Base-by-base conservation (phyloP, 1,140 invertebrate species). In the Panonychus citri region DNA sequence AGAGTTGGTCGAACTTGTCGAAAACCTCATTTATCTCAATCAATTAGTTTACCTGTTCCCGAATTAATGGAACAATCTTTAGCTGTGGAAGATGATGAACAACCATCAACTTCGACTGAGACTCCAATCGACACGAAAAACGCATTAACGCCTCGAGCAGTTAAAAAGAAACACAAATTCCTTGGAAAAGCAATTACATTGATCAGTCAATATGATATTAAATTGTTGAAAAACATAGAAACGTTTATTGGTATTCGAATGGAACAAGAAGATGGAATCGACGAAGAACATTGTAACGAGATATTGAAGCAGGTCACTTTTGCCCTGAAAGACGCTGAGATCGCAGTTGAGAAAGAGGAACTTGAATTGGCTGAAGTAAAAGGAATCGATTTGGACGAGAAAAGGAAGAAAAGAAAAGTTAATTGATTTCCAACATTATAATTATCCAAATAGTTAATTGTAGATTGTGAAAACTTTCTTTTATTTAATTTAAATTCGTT, bases 1-100 rank as follows among this genome's bases (percentile, higher is more conserved):
- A 77, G 94, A 63, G 91, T 98, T 19, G 94, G 94, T 39, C 74
- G 94, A 65, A 96, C 93, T 51, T 94, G 93, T 5, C 76, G 94
- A 64, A 63, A 56, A 28, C 57, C 57, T 15, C 54, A 61, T 27
- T 56, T 61, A 21, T 13, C 15, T 28, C 21, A 21, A 30, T 37
- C 48, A 24, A 24, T 48, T 25, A 48, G 28, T 19, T 19, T 28
- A 7, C 26, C 7, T 7, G 25, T 15, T 1, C 17, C 13, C 8
- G 19, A 39, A 5, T 8, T 48, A 24, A 8, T 25, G 21, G 37
- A 30, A 19, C 1, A 27, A 48, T 12, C 12, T 28, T 8, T n/a
- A 4, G 26, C 13, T 17, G 25, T 2, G 27, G 27, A 54, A n/a
- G 40, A 34, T 42, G 40, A 25, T 7, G 39, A 57, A 21, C 48